These are phyloP conservation scores for Microcebus lehilahytsara DNA, from an alignment of 2,113 vertebrate genomes.

Conservation along the genomic window DNA sequence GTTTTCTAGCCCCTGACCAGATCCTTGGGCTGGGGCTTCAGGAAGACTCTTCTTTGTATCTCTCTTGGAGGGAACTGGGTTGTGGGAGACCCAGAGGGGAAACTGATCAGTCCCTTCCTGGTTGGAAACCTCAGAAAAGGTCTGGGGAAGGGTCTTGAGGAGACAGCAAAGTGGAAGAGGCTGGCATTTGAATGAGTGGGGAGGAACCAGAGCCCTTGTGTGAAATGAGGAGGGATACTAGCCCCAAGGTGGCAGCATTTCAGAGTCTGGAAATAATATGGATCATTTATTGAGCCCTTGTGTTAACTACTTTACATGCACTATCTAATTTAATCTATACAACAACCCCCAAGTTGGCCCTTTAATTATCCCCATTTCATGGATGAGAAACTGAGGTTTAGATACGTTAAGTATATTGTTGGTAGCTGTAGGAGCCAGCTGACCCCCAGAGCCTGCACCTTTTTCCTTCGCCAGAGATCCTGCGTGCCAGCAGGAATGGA, in stretches of 20 bases:
- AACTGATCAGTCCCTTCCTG: background rate
- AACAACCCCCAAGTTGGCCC: background rate
- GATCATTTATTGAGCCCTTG: conserved; percentile 31
- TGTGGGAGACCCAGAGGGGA: background rate
- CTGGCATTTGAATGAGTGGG: background rate
- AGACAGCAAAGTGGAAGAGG: background rate
- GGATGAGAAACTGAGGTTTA: conserved; percentile 37
- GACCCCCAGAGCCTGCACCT: background rate
- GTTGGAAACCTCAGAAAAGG: background rate
- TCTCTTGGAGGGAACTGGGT: background rate
- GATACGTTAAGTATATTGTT: background rate
- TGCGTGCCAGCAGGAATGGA: background rate
- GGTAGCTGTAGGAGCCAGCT: background rate
- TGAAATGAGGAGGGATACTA: background rate
- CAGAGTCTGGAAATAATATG: background rate
- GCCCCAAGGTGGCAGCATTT: background rate
- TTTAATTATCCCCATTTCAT: conserved; percentile 2
- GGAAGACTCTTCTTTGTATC: background rate
- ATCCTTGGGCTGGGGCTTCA: background rate
- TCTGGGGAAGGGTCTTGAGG: background rate
- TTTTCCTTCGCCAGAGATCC: background rate
- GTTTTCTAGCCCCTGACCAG: background rate
- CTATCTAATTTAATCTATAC: conserved; percentile 33
- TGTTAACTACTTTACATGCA: conserved; percentile 5
- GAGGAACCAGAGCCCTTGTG: background rate